Base-by-base conservation (phyloP, 1,140 invertebrate genomes). In the Drosophila seguyi region DNA sequence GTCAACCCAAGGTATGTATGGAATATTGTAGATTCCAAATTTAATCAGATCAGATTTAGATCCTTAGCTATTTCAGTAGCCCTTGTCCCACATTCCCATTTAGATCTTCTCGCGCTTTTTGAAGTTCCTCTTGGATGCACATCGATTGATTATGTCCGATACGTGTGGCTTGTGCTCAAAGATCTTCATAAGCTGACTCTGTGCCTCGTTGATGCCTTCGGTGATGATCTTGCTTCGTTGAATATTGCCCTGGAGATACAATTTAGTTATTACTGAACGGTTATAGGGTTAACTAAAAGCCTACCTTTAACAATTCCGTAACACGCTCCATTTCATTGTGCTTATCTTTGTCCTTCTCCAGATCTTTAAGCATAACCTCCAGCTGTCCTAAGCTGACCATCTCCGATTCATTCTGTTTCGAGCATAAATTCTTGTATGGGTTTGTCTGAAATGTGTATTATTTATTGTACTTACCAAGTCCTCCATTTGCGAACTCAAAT, bases 181-280 rank as follows among this genome's bases (percentile, higher is more conserved):
- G 63, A 99, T 96, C 90, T 97, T 96, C 82, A 97, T 95, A 47
- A 99, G 95, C 91, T 98, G 96, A 42, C 95, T 94, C 79, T 96
- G 96, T 0, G 97, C 96, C 93, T 99, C 98, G 77, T 95, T 94
- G 92, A 99, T 96, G 68, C 98, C 98, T 93, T 99, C 98, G 57
- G 96, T 96, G 38, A 99, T 97, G 45, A 99, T 96, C 94, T 96
- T 97, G 92, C 97, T 98, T 48, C 98, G 94, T 93, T 99, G 98
- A 90, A 99, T 96, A 93, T 99, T 99, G 39, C 97, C 98, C 96
- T 98, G 93, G 60, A 94, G 52, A 44, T 18, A 6, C 31, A 5
- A 18, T 41, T 20, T 11, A 29, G 25, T 52, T 16, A 36, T 14
- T 25, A 45, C 20, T 16, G 1, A 22, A 45, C 44, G 3, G 3